These are phyloP conservation scores for Mimachlamys varia DNA, from an alignment of 2,888 invertebrate species.

Conservation along the genomic window DNA sequence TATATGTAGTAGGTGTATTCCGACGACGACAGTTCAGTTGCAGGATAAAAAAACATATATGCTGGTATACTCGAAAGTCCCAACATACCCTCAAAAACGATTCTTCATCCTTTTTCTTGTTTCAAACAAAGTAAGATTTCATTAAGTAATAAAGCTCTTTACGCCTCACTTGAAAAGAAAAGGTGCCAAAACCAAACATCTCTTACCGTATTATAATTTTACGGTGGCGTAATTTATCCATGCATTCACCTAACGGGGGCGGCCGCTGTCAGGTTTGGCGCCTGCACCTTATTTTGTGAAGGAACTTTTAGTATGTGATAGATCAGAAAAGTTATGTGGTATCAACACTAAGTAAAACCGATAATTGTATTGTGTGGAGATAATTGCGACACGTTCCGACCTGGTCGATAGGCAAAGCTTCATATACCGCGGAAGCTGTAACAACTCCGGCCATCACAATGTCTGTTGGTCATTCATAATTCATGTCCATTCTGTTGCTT, in stretches of 20 bases:
- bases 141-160: neutral
- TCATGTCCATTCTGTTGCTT: neutral
- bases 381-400: neutral
- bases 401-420: slow-evolving; percentile 17
- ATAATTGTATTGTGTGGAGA: slow-evolving; percentile 25
- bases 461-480: slow-evolving; percentile 27
- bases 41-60: no score
- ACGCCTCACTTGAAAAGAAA: neutral
- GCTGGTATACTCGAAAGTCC: no score
- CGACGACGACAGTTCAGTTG: no score
- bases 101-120: no score
- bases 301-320: slow-evolving; percentile 26
- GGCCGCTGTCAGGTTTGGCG: neutral
- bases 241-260: neutral
- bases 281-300: neutral
- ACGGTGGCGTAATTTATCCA: no score
- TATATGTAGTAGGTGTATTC: no score
- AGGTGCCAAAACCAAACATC: no score
- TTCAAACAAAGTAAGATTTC: neutral
- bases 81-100: no score
- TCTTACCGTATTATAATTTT: no score
- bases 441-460: neutral
- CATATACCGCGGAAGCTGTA: neutral
- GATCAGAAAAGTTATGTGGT: slow-evolving; percentile 10
- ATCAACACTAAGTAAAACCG: slow-evolving; percentile 33